phyloP scores from a whole-genome alignment of 64 coral and sea anemone genomes.

The Dendrophyllia cribrosa region DNA sequence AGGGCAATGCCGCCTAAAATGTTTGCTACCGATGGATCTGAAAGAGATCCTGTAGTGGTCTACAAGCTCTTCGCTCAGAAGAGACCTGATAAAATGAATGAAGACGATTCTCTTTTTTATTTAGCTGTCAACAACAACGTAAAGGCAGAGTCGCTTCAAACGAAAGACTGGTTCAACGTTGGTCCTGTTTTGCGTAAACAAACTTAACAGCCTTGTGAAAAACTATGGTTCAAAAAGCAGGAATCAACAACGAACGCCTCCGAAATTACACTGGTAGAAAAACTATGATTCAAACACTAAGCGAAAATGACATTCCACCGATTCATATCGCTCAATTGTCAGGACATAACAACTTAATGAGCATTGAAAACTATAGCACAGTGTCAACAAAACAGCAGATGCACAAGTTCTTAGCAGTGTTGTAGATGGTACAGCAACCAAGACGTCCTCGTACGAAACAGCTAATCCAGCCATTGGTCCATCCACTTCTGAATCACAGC shows the following conservation, averaged over 20 bases:
- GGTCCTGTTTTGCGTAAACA: no score
- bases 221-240: conserved; percentile 34
- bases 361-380: conserved; percentile 76
- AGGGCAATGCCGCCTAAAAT: background rate
- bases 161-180: conserved; percentile 39
- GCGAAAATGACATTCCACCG: no score
- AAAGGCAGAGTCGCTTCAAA: conserved; percentile 47
- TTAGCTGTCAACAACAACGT: conserved; percentile 47
- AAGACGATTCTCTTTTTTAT: conserved; percentile 49
- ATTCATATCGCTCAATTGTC: conserved; percentile 74
- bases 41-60: conserved; percentile 35
- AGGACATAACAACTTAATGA: conserved; percentile 74
- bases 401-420: conserved; percentile 27
- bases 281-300: conserved; percentile 65
- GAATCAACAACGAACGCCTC: no score
- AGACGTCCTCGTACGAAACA: conserved; percentile 3
- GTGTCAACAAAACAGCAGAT: conserved; percentile 65
- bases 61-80: conserved; percentile 2
- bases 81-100: conserved; percentile 35
- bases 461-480: background rate
- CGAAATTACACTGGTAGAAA: conserved; percentile 79
- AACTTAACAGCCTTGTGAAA: conserved; percentile 20
- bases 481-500: background rate
- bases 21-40: conserved; percentile 33
- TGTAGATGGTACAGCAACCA: conserved; percentile 10